These are phyloP conservation scores for Macrobrachium rosenbergii DNA, from an alignment of 1,140 invertebrate genomes.

Conservation along the genomic window DNA sequence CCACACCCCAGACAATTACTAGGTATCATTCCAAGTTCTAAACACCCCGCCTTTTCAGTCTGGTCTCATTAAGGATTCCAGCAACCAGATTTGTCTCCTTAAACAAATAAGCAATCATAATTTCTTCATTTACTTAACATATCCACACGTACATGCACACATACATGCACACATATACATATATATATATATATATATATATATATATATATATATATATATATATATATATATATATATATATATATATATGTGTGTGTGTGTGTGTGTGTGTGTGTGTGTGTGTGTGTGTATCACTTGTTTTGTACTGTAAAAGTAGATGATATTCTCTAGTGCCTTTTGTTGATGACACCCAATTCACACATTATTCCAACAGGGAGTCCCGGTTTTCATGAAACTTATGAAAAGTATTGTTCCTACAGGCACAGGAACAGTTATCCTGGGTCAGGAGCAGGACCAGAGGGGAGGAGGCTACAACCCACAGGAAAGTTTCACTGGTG, in stretches of 20 bases:
- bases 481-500: conserved; percentile 78
- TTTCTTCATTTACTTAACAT: neutral
- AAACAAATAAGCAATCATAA: too few relatives aligned
- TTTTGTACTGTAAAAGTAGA: too few relatives aligned
- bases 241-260: neutral
- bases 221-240: conserved; percentile 24
- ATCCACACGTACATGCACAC: neutral
- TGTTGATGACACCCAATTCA: too few relatives aligned
- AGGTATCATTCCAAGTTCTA: too few relatives aligned
- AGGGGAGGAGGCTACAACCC: conserved; percentile 77
- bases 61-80: too few relatives aligned
- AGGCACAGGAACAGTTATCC: conserved; percentile 75
- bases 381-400: neutral
- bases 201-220: neutral
- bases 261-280: neutral
- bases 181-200: conserved; percentile 37
- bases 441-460: conserved; percentile 81
- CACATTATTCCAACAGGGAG: too few relatives aligned
- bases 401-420: neutral
- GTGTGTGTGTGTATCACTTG: conserved; percentile 14
- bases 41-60: too few relatives aligned
- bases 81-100: too few relatives aligned
- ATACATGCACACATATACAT: neutral
- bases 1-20: too few relatives aligned
- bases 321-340: too few relatives aligned